Base-by-base conservation (phyloP, 2,113 vertebrate genomes). In the Solea solea region DNA sequence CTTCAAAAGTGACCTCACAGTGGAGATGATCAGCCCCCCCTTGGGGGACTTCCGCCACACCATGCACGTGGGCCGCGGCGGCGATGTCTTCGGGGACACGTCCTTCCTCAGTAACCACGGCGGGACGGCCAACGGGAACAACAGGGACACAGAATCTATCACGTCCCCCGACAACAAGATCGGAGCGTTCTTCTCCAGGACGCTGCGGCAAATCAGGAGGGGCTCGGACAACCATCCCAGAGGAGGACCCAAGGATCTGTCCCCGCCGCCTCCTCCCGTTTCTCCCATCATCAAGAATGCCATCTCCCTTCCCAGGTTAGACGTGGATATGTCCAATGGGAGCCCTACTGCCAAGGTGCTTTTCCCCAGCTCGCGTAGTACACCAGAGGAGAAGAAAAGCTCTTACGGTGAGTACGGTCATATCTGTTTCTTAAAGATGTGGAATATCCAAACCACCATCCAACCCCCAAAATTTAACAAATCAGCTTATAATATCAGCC, bases 251-350 rank as follows among this genome's bases (percentile, higher is more conserved):
- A 93, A 92, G 0, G 92, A 92, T 0, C 76, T 94, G 46, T 97
- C 96, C 0, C 95, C 94, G 0, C 93, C 95, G 0, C 96, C 97
- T 0, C 98, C 97, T 0, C 81, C 92, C 9, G 0, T 99, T 74
- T 99, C 98, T 0, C 97, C 98, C 55, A 99, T 99, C 91, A 97
- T 99, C 92, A 99, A 99, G 92, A 99, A 98, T 0, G 97, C 98
- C 27, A 86, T 98, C 84, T 99, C 97, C 0, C 91, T 99, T 76
- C 98, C 97, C 0, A 94, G 96, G 87, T 94, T 99, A 84, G 94
- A 88, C 0, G 59, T 83, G 16, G 93, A 94, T 49, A 41, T 89
- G 60, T 71, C 90, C 1, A 96, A 96, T 0, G 86, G 95, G 80
- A 89, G 89, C 53, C 82, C 84, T 50, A 90, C 91, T 42, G 87